phyloP scores from a whole-genome alignment of 2,797 vertebrate genomes.

The Taeniopygia guttata region DNA sequence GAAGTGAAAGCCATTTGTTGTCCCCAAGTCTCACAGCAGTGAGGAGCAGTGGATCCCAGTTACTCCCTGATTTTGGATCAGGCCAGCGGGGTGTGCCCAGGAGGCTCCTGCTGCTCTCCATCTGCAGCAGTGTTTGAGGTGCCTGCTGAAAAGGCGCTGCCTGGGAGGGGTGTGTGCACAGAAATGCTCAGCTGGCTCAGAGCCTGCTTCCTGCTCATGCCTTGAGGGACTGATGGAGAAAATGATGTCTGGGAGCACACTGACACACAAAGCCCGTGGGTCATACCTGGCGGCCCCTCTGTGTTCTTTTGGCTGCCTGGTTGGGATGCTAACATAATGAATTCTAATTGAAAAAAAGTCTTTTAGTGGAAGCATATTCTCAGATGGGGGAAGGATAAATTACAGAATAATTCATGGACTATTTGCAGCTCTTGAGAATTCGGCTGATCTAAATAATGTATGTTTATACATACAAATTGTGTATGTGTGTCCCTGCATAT shows the following conservation, averaged over 20 bases:
- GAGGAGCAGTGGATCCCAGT: rapidly evolving
- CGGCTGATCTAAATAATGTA: constrained; percentile 63
- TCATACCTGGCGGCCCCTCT: background rate
- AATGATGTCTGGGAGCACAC: constrained; percentile 37
- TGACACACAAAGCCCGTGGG: background rate
- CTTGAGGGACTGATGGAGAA: background rate
- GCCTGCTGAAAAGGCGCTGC: background rate
- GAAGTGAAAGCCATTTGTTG: background rate
- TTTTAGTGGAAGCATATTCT: constrained; percentile 31
- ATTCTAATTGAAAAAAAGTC: constrained; percentile 58
- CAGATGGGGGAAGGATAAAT: constrained; percentile 43
- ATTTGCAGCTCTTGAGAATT: constrained; percentile 55
- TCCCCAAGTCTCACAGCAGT: rapidly evolving
- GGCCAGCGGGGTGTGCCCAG: rapidly evolving
- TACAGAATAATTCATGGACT: constrained; percentile 59
- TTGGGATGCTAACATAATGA: background rate
- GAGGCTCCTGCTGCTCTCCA: background rate
- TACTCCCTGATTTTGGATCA: rapidly evolving
- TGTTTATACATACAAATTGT: constrained; percentile 54
- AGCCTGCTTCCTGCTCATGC: background rate
- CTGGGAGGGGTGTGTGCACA: background rate
- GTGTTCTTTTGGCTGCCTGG: background rate
- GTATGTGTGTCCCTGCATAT: constrained; percentile 45
- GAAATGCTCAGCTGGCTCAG: background rate
- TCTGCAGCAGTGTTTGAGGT: background rate